phyloP scores from a whole-genome alignment of 1,140 invertebrate species.

The Drosophila kurseongensis region DNA sequence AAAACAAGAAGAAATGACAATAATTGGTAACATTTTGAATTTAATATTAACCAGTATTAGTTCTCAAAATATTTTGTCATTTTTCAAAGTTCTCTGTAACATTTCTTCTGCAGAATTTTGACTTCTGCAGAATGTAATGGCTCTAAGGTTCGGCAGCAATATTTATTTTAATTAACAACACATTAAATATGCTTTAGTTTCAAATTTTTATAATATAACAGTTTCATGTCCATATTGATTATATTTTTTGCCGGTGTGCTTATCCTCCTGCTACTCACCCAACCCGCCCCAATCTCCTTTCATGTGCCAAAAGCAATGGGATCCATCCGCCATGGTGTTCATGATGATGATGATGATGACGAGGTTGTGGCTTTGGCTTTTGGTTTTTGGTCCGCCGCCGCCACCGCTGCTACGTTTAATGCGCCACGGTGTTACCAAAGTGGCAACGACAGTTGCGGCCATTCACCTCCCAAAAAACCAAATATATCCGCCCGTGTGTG shows the following conservation, averaged over 20 bases:
- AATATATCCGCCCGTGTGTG: slow-evolving; percentile 48
- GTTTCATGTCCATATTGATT: too few species aligned
- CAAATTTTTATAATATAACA: too few species aligned
- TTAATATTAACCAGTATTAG: too few species aligned
- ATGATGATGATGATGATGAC: slow-evolving; percentile 66
- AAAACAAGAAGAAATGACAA: too few species aligned
- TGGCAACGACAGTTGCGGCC: slow-evolving; percentile 81
- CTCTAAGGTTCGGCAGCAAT: too few species aligned
- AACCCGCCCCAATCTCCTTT: slow-evolving; percentile 11
- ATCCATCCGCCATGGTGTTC: slow-evolving; percentile 50
- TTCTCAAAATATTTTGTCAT: too few species aligned
- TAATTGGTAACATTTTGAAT: too few species aligned
- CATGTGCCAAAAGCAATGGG: slow-evolving; percentile 58
- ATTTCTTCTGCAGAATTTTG: too few species aligned
- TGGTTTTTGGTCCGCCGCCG: slow-evolving; percentile 56
- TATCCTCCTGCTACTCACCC: slow-evolving; percentile 3
- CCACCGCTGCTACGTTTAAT: slow-evolving; percentile 68
- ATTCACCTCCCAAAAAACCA: slow-evolving; percentile 79
- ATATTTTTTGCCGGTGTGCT: slow-evolving; percentile 12
- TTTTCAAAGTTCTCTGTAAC: too few species aligned
- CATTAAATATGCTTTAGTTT: too few species aligned
- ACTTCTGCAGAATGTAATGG: too few species aligned
- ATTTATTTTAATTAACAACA: too few species aligned
- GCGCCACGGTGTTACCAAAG: slow-evolving; percentile 80
- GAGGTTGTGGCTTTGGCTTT: slow-evolving; percentile 68